Conservation (phyloP, 2,888 invertebrate species). For the Empis stercorea region DNA sequence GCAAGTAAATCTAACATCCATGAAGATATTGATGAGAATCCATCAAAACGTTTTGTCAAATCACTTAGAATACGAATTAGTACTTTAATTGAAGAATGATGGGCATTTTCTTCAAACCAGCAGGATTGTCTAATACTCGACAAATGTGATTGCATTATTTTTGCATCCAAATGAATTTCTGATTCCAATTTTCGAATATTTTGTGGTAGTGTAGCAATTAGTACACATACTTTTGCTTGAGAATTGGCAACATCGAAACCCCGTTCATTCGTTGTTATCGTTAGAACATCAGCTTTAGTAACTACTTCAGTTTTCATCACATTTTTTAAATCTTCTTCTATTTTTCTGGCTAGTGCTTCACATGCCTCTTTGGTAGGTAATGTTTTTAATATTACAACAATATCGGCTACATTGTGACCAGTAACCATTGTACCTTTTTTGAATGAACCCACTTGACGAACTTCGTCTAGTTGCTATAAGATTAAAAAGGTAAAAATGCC, state of each 20-base stretch:
- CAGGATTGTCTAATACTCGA: constrained; percentile 90
- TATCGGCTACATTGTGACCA: constrained; percentile 89
- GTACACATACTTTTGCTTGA: constrained; percentile 75
- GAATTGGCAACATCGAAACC: constrained; percentile 83
- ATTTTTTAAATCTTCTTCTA: constrained; percentile 72
- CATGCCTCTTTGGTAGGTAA: constrained; percentile 92
- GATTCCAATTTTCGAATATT: constrained; percentile 88
- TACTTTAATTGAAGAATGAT: constrained; percentile 92
- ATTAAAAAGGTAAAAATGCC: background rate
- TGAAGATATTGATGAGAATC: constrained; percentile 79
- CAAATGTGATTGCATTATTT: constrained; percentile 75
- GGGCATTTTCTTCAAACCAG: constrained; percentile 98
- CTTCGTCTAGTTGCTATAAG: constrained; percentile 75
- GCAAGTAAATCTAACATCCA: constrained; percentile 96
- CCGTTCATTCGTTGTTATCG: constrained; percentile 43
- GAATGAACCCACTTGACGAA: constrained; percentile 92
- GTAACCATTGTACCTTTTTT: constrained; percentile 97
- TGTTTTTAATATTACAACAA: constrained; percentile 93
- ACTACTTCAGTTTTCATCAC: constrained; percentile 49
- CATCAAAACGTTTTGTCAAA: constrained; percentile 76
- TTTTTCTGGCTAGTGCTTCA: constrained; percentile 79
- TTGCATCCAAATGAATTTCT: constrained; percentile 61
- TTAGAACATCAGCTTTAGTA: constrained; percentile 42
- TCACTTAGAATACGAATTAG: constrained; percentile 89
- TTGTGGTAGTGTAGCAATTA: constrained; percentile 88